Conservation (phyloP, 2,888 invertebrate species). For the Caenorhabditis japonica region DNA sequence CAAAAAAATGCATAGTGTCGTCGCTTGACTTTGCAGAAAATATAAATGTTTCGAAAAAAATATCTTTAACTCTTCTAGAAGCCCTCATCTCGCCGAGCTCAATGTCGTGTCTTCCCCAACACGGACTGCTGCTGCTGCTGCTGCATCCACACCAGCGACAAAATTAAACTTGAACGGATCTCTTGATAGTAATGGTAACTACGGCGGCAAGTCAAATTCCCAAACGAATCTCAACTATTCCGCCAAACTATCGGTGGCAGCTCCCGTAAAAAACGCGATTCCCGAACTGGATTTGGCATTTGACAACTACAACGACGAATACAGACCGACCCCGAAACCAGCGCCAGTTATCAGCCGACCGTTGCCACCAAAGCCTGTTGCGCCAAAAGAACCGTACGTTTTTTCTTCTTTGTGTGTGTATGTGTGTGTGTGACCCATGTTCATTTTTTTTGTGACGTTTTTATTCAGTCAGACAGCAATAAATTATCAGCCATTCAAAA, state of each 20-base stretch:
- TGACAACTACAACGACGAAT: slow-evolving; percentile 51
- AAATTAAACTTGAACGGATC: slow-evolving; percentile 46
- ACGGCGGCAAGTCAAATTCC: slow-evolving; percentile 43
- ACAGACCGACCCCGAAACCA: slow-evolving; percentile 48
- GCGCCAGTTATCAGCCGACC: slow-evolving; percentile 34
- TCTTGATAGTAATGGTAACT: slow-evolving; percentile 48
- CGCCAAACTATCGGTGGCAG: slow-evolving; percentile 36
- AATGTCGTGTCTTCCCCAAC: slow-evolving; percentile 46
- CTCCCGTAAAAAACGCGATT: slow-evolving; percentile 21
- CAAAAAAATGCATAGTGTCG: not conserved
- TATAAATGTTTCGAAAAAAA: not conserved
- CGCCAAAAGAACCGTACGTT: slow-evolving; percentile 55
- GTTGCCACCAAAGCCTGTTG: slow-evolving; percentile 37
- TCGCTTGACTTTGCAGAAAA: no score
- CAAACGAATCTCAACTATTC: slow-evolving; percentile 42
- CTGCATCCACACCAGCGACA: slow-evolving; percentile 34
- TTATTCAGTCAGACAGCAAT: no score
- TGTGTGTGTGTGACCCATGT: no score
- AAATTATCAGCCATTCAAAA: no score
- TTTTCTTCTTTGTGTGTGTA: slow-evolving; percentile 1
- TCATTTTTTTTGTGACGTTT: no score
- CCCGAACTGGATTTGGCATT: slow-evolving; percentile 38
- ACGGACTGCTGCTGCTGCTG: no score
- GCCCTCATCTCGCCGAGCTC: slow-evolving; percentile 47
- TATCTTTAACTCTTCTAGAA: slow-evolving; percentile 26